Base-by-base conservation (phyloP, 2,113 vertebrate genomes). In the Oryzias woworae region DNA sequence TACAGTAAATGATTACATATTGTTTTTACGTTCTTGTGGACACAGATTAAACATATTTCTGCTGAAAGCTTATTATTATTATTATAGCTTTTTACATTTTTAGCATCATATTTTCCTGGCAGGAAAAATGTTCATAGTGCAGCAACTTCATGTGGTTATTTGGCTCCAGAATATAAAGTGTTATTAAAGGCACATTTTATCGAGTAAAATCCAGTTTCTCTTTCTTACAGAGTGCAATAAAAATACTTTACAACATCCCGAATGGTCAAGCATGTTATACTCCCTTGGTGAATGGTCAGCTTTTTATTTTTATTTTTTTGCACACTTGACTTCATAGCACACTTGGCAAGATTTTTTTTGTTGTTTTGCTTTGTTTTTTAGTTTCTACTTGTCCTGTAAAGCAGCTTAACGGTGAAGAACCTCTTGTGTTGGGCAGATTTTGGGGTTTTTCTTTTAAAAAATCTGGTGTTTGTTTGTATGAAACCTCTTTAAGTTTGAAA, bases 291-390 rank as follows among this genome's bases (percentile, higher is more conserved):
- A 12, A 36, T 3, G 36, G 36, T 36, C 36, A 36, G 10, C 36
- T 75, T 61, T 20, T 68, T 62, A 74, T 55, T 70, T 13, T 23
- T 57, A n/a, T n/a, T n/a, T n/a, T n/a, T n/a, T n/a, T n/a, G n/a
- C n/a, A 51, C 66, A 71, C 45, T 56, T 43, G 69, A 51, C 61
- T 57, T 62, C 48, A 55, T 2, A 41, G 43, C 26, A 60, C 20
- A 24, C 2, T 68, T 53, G 52, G 62, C 45, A 72, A 71, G 71
- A 65, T 47, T 69, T 36, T 36, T 36, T 36, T 3, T 28, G 26
- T 28, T 36, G 10, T 36, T 36, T 12, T 36, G 2, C 8, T 36
- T 36, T 36, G 36, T 36, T 36, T 36, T 36, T 36, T 36, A 8
- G 36, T 36, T 36, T 36, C 7, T 36, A 10, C 12, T 36, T 36